Percentiles rank a stretch among this genome's conserved stretches.
These are phyloP conservation scores for Bombus pascuorum DNA, from an alignment of 1,140 invertebrate species.

Conservation along the genomic window DNA sequence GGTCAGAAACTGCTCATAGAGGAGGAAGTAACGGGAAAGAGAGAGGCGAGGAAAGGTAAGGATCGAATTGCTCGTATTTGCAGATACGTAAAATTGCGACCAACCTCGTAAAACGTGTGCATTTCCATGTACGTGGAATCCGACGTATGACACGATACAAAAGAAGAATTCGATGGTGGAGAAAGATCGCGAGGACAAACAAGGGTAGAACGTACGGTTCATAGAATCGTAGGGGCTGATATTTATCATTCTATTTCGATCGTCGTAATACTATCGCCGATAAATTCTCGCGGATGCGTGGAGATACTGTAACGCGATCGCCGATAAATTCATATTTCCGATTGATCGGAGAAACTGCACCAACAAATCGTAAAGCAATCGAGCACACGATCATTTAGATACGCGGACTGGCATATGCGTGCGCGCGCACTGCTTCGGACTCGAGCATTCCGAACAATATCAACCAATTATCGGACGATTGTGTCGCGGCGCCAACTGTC, in stretches of 20 bases:
- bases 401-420: slow-evolving; percentile 14
- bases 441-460: slow-evolving; percentile 74
- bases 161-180: background rate
- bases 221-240: background rate
- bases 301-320: slow-evolving; percentile 68
- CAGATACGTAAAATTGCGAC: no score
- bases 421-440: background rate
- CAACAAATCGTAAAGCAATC: slow-evolving; percentile 82
- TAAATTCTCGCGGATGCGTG: slow-evolving; percentile 41
- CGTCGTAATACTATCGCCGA: slow-evolving; percentile 71
- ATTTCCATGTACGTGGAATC: background rate
- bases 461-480: slow-evolving; percentile 79
- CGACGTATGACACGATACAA: background rate
- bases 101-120: background rate
- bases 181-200: background rate
- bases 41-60: background rate
- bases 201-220: no score
- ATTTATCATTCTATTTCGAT: slow-evolving; percentile 29
- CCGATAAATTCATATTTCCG: slow-evolving; percentile 66
- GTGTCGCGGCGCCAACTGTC: slow-evolving; percentile 78
- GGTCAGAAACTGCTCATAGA: background rate
- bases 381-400: background rate
- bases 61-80: background rate
- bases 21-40: background rate
- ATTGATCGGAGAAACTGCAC: slow-evolving; percentile 54